A percentile compares a stretch with the other conserved stretches of the same genome.
phyloP scores from a whole-genome alignment of 2,113 vertebrate species.

The Tauraco erythrolophus region DNA sequence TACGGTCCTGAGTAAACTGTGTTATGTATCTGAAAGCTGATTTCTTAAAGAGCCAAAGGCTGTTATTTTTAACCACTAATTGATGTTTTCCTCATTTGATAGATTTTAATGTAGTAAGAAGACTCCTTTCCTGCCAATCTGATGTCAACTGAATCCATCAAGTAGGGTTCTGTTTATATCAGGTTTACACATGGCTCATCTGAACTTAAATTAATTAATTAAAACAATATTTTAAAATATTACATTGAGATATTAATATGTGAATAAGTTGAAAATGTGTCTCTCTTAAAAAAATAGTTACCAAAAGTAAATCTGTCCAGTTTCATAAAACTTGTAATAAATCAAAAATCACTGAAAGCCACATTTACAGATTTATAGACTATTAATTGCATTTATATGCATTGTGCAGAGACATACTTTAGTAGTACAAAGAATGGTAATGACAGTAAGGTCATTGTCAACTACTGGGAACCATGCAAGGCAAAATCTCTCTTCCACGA shows the following conservation, averaged over 20 bases:
- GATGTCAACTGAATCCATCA: not conserved
- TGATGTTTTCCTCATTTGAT: slow-evolving; percentile 19
- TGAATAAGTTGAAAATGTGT: slow-evolving; percentile 11
- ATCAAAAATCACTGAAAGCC: not conserved
- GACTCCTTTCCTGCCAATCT: not conserved
- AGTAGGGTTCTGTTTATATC: not conserved
- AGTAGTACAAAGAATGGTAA: not conserved
- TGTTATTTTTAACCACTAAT: slow-evolving; percentile 28
- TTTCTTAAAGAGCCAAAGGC: slow-evolving; percentile 1
- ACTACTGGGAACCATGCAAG: not conserved
- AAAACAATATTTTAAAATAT: not conserved
- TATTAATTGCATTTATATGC: not conserved
- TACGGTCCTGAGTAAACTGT: not conserved
- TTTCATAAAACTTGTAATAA: not conserved
- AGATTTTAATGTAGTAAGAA: not conserved
- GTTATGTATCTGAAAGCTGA: not conserved
- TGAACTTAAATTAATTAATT: no score
- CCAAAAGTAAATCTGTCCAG: not conserved
- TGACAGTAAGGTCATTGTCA: not conserved
- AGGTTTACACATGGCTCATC: not conserved
- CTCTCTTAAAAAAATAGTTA: not conserved
- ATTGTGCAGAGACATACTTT: not conserved
- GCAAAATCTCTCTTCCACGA: no score
- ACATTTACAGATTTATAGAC: not conserved
- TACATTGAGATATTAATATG: not conserved